Evolutionary conservation across 2,113 vertebrate species (phyloP), one percentile per base, ranked within the genome.

Genomic region (Dascyllus trimaculatus): DNA sequence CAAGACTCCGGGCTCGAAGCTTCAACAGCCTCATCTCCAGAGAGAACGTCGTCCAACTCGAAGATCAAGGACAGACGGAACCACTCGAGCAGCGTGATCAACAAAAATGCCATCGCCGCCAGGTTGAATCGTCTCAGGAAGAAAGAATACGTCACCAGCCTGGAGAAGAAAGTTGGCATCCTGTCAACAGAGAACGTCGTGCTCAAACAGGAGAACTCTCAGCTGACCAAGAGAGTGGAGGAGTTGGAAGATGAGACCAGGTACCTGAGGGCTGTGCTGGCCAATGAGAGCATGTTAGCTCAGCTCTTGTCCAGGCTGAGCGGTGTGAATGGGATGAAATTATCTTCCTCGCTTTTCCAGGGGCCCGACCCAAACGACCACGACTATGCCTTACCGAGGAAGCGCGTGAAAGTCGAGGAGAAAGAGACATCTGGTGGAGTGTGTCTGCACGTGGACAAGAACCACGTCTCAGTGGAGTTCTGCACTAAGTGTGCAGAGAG

Each of bases 381-480:
- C 2, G 94, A 97, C 94, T 97, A 95, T 76, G 92, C 96, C 24
- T 87, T 97, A 85, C 95, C 96, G 32, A 90, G 95, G 91, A 96
- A 95, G 66, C 93, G 89, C 76, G 92, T 89, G 92, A 95, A 94
- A 93, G 85, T 93, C 75, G 94, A 95, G 70, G 95, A 95, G 81
- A 95, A 94, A 86, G 93, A 93, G 59, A 84, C 94, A 11, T 91
- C 95, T 62, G 95, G 95, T 51, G 97, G 97, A 56, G 93, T 99
- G 82, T 99, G 97, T 92, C 96, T 99, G 54, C 98, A 99, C 82
- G 97, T 99, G 92, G 98, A 98, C 93, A 96, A 95, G 93, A 96
- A 98, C 91, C 96, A 96, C 81, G 96, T 99, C 94, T 99, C 98
- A 74, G 97, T 99, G 95, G 98, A 99, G 95, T 98, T 99, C 96